Evolutionary conservation across 2,888 invertebrate species (phyloP).

Genomic region (Epirrhoe alternata): DNA sequence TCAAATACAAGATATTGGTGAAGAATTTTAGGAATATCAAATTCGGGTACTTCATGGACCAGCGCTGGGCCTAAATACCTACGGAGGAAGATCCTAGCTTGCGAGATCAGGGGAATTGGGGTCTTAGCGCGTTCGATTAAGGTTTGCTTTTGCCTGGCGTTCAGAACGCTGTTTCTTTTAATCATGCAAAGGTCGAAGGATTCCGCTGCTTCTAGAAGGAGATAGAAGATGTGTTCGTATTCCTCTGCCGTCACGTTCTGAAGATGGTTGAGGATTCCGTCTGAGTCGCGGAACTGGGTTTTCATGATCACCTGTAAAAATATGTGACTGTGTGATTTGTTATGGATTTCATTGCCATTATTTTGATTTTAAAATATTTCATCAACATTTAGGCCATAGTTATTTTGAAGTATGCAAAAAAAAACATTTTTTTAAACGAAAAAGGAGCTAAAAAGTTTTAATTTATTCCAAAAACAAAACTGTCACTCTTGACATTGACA

Average conservation of each 20-base stretch:
- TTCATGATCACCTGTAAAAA: constrained; percentile 91
- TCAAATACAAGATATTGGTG: constrained; percentile 89
- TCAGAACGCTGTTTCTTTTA: constrained; percentile 87
- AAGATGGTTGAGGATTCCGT: constrained; percentile 92
- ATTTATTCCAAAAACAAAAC: no score
- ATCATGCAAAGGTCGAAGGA: constrained; percentile 93
- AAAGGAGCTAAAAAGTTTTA: no score
- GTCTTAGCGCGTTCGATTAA: constrained; percentile 88
- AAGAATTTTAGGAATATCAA: constrained; percentile 88
- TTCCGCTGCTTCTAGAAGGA: constrained; percentile 90
- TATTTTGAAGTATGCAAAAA: no score
- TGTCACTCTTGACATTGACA: no score
- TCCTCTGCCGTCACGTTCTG: constrained; percentile 85
- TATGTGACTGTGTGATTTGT: no score
- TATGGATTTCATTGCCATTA: no score
- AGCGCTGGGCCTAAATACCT: constrained; percentile 85
- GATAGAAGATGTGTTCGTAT: constrained; percentile 85
- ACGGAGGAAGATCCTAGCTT: constrained; percentile 86
- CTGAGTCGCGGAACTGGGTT: constrained; percentile 93
- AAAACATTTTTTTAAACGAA: no score
- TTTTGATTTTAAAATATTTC: no score
- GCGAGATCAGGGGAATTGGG: constrained; percentile 88
- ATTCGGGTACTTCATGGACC: constrained; percentile 81
- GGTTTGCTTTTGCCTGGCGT: constrained; percentile 86
- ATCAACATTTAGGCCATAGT: no score